Base-by-base conservation (phyloP, 2,888 invertebrate species). In the Drosophila mulleri region DNA sequence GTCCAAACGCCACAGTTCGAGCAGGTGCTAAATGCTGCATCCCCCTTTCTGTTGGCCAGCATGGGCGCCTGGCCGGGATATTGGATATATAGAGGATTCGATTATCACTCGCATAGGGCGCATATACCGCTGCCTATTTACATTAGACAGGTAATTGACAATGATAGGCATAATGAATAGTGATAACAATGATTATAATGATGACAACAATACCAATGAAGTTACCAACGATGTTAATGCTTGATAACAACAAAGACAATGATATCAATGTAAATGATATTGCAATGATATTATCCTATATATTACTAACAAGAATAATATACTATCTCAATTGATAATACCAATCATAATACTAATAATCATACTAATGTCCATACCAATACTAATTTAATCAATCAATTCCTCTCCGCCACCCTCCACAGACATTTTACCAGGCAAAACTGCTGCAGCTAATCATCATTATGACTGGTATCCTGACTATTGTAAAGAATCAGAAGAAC, bases 361-460 rank as follows among this genome's bases (percentile, higher is more conserved):
- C 7, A 47, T 9, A 23, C 0, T 7, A 26, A 16, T 47, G 3
- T 2, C 16, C 2, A 45, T 26, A 5, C 8, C 9, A 29, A 29
- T 29, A 11, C 8, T 16, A 47, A 29, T n/a, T 16, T 8, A 7
- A 29, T 29, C 20, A 18, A 16, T 14, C 8, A n/a, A 11, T 48
- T 3, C 2, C 18, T 37, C 3, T 14, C 23, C 14, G 14, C 14
- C 3, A 2, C 18, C 4, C 2, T 26, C 1, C 2, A 1, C 44
- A 90, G 91, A 90, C 89, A 2, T 90, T 85, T 45, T 88, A 81
- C 26, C 90, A 89, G 50, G 89, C 89, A 2, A 90, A 90, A 23
- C n/a, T 80, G 3, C 37, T 90, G 60, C 89, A 90, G 44, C 53
- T 90, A 12, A 47, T 68, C 18, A 87, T 90, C 5, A 72, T 91